Evolutionary conservation across 1,140 invertebrate genomes (phyloP).

Genomic region (Asobara japonica): DNA sequence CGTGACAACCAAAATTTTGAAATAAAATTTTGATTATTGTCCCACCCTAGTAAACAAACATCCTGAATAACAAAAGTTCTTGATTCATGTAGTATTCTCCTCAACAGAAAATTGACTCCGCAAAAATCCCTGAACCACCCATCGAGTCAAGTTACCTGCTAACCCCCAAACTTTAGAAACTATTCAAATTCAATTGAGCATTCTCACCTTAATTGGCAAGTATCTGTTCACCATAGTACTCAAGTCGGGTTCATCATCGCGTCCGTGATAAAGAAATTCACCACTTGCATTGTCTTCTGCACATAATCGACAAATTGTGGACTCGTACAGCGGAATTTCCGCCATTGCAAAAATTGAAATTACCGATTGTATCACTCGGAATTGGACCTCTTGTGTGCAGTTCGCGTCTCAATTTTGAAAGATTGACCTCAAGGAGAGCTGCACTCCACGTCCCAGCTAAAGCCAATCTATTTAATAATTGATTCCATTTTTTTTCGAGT

Average conservation of each 20-base stretch:
- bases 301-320: constrained; percentile 77
- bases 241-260: constrained; percentile 71
- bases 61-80: constrained; percentile 41
- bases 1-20: too few relatives aligned
- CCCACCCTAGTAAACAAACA: too few relatives aligned
- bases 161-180: constrained; percentile 36
- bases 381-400: not conserved
- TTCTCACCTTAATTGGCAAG: constrained; percentile 76
- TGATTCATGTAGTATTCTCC: constrained; percentile 58
- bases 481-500: not conserved
- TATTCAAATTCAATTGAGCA: constrained; percentile 34
- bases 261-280: constrained; percentile 70
- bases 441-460: too few relatives aligned
- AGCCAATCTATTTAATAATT: not conserved
- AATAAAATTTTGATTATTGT: too few relatives aligned
- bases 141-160: constrained; percentile 73
- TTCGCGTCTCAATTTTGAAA: too few relatives aligned
- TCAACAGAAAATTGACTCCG: constrained; percentile 54
- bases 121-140: constrained; percentile 49
- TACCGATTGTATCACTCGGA: not conserved
- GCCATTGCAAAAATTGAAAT: constrained; percentile 46
- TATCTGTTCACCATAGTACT: constrained; percentile 75
- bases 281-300: constrained; percentile 76
- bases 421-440: too few relatives aligned
- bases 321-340: constrained; percentile 69